Evolutionary conservation across 1,140 invertebrate genomes (phyloP).

Genomic region (Elymnias hypermnestra): DNA sequence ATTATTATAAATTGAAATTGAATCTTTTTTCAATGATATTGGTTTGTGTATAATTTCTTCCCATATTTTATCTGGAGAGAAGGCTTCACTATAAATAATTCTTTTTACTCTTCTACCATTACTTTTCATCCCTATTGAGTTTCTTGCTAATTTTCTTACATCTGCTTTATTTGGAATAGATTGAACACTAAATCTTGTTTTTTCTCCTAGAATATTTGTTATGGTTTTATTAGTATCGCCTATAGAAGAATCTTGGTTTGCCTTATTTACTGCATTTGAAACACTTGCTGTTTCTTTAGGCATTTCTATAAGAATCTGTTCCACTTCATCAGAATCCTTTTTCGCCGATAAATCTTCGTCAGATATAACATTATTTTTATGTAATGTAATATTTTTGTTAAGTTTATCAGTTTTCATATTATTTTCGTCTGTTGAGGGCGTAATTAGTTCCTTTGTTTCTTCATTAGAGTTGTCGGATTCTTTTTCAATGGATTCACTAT

Average conservation of each 20-base stretch:
- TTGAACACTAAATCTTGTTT: constrained; percentile 16
- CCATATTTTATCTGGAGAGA: constrained; percentile 29
- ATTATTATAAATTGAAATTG: neutral
- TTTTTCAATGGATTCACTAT: constrained; percentile 5
- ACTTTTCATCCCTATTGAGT: neutral
- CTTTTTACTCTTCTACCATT: constrained; percentile 19
- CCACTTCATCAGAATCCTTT: constrained; percentile 6
- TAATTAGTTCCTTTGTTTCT: neutral
- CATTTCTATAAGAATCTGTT: constrained; percentile 10
- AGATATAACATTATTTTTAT: neutral
- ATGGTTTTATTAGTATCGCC: constrained; percentile 3
- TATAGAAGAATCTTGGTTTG: neutral
- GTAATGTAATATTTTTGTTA: neutral
- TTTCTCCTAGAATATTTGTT: constrained; percentile 11
- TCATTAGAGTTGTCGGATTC: neutral
- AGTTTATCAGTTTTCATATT: neutral
- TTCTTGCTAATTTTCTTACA: neutral
- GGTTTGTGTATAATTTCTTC: constrained; percentile 29
- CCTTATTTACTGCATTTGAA: neutral
- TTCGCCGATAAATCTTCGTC: neutral
- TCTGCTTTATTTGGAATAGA: neutral
- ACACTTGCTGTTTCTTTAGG: constrained; percentile 1
- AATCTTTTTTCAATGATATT: constrained; percentile 16
- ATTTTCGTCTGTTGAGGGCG: neutral
- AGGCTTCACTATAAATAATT: constrained; percentile 26